A percentile compares a stretch with the other conserved stretches of the same genome.
Conservation (phyloP, 2,888 invertebrate species). For the Romanomermis culicivorax region DNA sequence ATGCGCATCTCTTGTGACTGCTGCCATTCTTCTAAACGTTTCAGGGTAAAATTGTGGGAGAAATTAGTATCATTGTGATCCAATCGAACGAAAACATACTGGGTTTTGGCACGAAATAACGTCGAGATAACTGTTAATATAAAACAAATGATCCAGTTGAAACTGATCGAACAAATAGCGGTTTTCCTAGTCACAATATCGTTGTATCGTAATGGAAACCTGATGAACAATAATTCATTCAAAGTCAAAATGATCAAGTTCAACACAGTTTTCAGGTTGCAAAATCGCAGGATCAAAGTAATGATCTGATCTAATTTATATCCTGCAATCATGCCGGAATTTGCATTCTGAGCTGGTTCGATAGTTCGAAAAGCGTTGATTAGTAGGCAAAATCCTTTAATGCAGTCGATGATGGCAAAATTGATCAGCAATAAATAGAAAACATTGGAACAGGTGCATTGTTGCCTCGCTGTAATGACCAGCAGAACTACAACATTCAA, state of each 20-base stretch:
- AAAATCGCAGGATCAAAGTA: conserved; percentile 12
- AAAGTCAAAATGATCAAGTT: conserved; percentile 19
- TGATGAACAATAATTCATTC: conserved; percentile 19
- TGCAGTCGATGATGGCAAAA: conserved; percentile 18
- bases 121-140: conserved; percentile 6
- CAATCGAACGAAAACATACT: not conserved
- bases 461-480: not conserved
- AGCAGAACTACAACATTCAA: not conserved
- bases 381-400: conserved; percentile 16
- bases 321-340: conserved; percentile 8
- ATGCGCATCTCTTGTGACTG: not conserved
- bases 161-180: not conserved
- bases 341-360: not conserved
- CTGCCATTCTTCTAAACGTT: not conserved
- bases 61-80: not conserved
- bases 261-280: conserved; percentile 18
- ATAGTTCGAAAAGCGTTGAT: not conserved
- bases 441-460: conserved; percentile 9
- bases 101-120: not conserved
- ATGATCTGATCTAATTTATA: conserved; percentile 15
- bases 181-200: conserved; percentile 15
- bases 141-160: conserved; percentile 8
- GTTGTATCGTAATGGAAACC: conserved; percentile 17
- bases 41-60: not conserved
- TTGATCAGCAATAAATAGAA: conserved; percentile 20